Percentiles rank a stretch among this genome's conserved stretches.
Conservation (phyloP, 2,113 vertebrate genomes). For the Motacilla alba region DNA sequence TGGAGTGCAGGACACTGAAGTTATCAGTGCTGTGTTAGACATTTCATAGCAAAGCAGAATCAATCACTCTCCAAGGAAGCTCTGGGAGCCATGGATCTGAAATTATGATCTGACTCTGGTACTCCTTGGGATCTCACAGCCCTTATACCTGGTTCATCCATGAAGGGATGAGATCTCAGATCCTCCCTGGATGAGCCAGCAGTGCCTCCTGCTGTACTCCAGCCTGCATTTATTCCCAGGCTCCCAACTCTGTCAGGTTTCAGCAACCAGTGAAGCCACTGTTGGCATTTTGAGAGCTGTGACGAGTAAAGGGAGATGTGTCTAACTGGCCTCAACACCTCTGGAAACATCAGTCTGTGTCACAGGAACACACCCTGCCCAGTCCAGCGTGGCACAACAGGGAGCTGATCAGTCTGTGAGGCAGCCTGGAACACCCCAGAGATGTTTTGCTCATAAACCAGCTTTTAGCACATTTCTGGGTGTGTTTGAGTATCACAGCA, state of each 20-base stretch:
- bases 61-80: not conserved
- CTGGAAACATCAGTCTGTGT: not conserved
- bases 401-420: not conserved
- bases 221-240: not conserved
- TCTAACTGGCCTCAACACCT: not conserved
- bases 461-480: not conserved
- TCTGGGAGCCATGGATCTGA: not conserved
- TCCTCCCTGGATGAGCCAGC: not conserved
- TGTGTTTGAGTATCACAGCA: not conserved
- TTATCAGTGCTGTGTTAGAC: not conserved
- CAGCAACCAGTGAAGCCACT: not conserved
- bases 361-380: not conserved
- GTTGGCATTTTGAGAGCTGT: not conserved
- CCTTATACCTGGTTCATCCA: not conserved
- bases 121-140: not conserved
- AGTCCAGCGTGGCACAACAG: accelerated
- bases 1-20: not conserved
- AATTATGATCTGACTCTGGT: not conserved
- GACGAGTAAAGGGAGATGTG: not conserved
- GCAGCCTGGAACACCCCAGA: not conserved
- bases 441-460: not conserved
- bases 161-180: not conserved
- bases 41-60: not conserved
- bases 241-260: not conserved
- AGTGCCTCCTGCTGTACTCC: conserved; percentile 46